Conservation (phyloP, 2,888 invertebrate species). For the Plebejus anna region DNA sequence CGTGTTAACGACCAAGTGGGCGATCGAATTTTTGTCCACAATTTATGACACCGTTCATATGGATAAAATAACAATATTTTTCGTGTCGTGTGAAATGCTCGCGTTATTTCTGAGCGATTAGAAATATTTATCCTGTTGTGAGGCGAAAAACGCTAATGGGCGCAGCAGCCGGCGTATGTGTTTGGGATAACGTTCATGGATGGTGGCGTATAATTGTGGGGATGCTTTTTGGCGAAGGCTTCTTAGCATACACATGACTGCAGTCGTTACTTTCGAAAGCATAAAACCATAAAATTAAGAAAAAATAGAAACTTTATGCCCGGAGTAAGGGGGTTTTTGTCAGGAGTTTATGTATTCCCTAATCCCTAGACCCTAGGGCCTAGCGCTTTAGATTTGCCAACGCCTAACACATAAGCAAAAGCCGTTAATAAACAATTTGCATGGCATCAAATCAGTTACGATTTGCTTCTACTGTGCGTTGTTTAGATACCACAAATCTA, state of each 20-base stretch:
- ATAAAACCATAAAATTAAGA: too few relatives aligned
- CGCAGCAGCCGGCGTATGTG: conserved; percentile 19
- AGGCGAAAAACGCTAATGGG: neutral
- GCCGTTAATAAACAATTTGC: too few relatives aligned
- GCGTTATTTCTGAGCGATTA: conserved; percentile 33
- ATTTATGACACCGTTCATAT: conserved; percentile 38
- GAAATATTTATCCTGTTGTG: conserved; percentile 23
- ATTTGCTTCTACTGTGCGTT: too few relatives aligned
- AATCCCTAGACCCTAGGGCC: too few relatives aligned
- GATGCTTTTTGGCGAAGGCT: conserved; percentile 46
- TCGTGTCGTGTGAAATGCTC: conserved; percentile 31
- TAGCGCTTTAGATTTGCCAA: too few relatives aligned
- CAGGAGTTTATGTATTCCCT: too few relatives aligned
- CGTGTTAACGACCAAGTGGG: conserved; percentile 35
- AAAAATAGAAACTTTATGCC: too few relatives aligned
- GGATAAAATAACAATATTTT: conserved; percentile 35
- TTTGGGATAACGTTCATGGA: conserved; percentile 32
- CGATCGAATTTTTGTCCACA: conserved; percentile 37
- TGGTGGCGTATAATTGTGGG: conserved; percentile 30
- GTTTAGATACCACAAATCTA: too few relatives aligned
- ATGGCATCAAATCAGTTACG: too few relatives aligned
- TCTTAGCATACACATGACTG: neutral
- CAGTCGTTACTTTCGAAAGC: neutral
- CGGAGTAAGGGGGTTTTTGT: too few relatives aligned
- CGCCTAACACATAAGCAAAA: too few relatives aligned